A percentile compares a stretch with the other conserved stretches of the same genome.
phyloP scores from a whole-genome alignment of 2,797 vertebrate species.

The Bryconaethiops microstoma region DNA sequence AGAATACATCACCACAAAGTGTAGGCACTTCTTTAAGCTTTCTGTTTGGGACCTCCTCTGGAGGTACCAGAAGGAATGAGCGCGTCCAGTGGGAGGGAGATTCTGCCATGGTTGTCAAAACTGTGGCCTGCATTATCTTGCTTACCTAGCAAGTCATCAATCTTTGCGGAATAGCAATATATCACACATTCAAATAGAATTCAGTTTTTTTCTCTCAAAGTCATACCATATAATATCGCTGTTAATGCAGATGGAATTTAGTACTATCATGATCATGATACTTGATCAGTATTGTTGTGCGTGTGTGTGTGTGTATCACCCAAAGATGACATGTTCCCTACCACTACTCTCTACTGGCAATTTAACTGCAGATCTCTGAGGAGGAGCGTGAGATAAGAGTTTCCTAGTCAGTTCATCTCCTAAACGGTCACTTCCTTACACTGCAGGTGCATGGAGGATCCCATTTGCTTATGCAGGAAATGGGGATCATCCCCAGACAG shows the following conservation, averaged over 20 bases:
- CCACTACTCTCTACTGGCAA: background rate
- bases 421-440: constrained; percentile 7
- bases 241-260: background rate
- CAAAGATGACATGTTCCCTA: background rate
- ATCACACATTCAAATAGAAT: too few relatives aligned
- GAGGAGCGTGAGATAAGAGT: constrained; percentile 21
- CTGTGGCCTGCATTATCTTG: constrained; percentile 6
- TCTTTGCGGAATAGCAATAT: constrained; percentile 6
- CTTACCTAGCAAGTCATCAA: constrained; percentile 35
- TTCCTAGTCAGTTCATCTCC: constrained; percentile 29
- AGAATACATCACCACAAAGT: background rate
- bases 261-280: background rate
- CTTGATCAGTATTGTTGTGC: background rate
- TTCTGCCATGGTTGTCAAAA: constrained; percentile 40
- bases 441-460: constrained; percentile 34
- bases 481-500: background rate
- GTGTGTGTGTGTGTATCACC: too few relatives aligned
- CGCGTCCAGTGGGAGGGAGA: constrained; percentile 28
- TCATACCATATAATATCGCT: background rate
- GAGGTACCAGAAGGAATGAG: constrained; percentile 6
- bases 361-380: constrained; percentile 2
- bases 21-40: background rate
- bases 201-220: too few relatives aligned
- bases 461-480: constrained; percentile 19
- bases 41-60: constrained; percentile 11